Evolutionary conservation across 2,113 vertebrate species (phyloP).

Genomic region (Girardinichthys multiradiatus): DNA sequence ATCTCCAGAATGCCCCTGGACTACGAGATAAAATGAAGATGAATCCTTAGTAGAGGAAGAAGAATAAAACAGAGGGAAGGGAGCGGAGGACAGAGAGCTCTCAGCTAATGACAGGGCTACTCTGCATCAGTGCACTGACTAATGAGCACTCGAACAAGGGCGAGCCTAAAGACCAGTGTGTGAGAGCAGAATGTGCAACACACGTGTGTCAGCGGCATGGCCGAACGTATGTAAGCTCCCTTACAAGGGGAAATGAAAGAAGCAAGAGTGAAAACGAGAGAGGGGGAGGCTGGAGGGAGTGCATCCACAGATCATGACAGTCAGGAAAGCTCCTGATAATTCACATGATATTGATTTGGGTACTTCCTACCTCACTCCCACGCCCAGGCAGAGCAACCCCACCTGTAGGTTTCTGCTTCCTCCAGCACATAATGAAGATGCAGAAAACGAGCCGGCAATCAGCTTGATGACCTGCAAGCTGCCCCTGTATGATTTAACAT

Average conservation of each 20-base stretch:
- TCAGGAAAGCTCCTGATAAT: conserved; percentile 87
- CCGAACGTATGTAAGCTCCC: conserved; percentile 8
- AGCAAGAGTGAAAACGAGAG: conserved; percentile 33
- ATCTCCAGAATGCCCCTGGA: conserved; percentile 62
- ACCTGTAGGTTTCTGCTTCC: conserved; percentile 54
- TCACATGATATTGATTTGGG: conserved; percentile 88
- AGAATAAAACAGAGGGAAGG: conserved; percentile 58
- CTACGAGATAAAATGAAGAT: conserved; percentile 67
- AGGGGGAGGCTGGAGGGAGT: conserved; percentile 12
- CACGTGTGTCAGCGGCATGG: conserved; percentile 7
- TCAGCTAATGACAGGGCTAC: conserved; percentile 97
- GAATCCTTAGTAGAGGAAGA: conserved; percentile 55
- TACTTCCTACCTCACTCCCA: conserved; percentile 60
- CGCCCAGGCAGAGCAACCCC: conserved; percentile 51
- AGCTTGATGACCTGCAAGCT: conserved; percentile 39
- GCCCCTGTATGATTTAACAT: conserved; percentile 15
- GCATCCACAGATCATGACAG: conserved; percentile 80
- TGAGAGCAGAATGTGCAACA: conserved; percentile 2
- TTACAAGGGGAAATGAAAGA: conserved; percentile 34
- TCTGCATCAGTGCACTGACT: conserved; percentile 98
- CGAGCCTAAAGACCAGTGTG: conserved; percentile 66
- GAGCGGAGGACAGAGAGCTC: conserved; percentile 81
- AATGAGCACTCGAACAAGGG: conserved; percentile 96
- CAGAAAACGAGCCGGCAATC: conserved; percentile 38
- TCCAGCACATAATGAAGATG: background rate